Evolutionary conservation across 2,113 vertebrate species (phyloP), one percentile per base, ranked within the genome.

Genomic region (Perca schrenkii): DNA sequence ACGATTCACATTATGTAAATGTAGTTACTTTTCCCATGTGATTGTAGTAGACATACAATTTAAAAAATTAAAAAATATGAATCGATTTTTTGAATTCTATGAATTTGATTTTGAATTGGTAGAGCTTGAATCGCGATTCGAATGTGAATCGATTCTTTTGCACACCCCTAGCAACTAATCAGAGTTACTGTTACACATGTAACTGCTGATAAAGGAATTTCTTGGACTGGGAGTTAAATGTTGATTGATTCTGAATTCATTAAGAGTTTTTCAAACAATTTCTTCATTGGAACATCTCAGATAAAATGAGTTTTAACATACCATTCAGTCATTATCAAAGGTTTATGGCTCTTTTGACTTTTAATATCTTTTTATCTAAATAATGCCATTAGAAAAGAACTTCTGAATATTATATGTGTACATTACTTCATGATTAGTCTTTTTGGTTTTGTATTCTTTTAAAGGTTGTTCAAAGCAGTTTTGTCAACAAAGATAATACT

Each of bases 271-370:
- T 58, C 0, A 66, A 76, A 58, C 10, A 2, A 61, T 28, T 84
- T 73, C 40, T 77, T 84, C 49, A 86, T 47, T 72, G 15, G n/a
- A 54, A 22, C 25, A 64, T 47, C 6, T 25, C 40, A 71, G 21
- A 67, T 52, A 19, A 47, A 46, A 71, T 46, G 2, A 73, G 31
- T 25, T 40, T 66, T 14, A 40, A 40, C 8, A 22, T 8, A 34
- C 4, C 12, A 1, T 40, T 31, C 31, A 22, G 22, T 66, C 15
- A 56, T 49, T 34, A 28, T 68, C 49, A 52, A 52, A 80, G 56
- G 16, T 79, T 46, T 36, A 22, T 34, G 50, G 17, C 16, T 85
- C 58, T 6, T 4, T 6, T 16, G 16, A 34, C 49, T 52, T 77
- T 54, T 34, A 54, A 64, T 36, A 66, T 54, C 3, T 58, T 19